A percentile compares a stretch with the other conserved stretches of the same genome.
These are phyloP conservation scores for Cyrtodaria siliqua DNA, from an alignment of 2,888 invertebrate genomes.

Conservation along the genomic window DNA sequence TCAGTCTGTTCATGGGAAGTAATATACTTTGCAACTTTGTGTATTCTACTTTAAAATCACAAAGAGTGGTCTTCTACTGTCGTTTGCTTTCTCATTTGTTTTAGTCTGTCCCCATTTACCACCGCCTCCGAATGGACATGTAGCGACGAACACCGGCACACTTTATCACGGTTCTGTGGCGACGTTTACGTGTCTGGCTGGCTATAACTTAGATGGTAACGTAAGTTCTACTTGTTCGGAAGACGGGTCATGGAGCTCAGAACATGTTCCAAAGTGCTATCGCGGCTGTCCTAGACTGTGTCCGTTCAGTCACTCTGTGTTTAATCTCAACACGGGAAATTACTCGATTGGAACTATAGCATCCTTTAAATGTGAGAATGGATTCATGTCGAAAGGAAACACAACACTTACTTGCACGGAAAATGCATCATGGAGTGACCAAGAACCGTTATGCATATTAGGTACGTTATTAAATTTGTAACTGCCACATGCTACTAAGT, in stretches of 20 bases:
- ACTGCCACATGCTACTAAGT: no score
- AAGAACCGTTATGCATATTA: slow-evolving; percentile 10
- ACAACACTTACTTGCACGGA: slow-evolving; percentile 1
- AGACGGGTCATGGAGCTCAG: slow-evolving; percentile 20
- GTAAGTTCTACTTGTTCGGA: slow-evolving; percentile 6
- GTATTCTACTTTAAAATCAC: background rate
- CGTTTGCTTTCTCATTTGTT: no score
- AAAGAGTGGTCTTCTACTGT: background rate
- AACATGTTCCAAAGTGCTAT: slow-evolving; percentile 6
- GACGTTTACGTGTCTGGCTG: slow-evolving; percentile 21
- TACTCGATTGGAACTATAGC: background rate
- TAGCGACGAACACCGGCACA: slow-evolving; percentile 18
- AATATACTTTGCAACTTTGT: no score
- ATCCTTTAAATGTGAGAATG: slow-evolving; percentile 6
- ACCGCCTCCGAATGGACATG: background rate
- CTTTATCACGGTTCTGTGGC: slow-evolving; percentile 28
- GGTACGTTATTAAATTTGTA: slow-evolving; percentile 3
- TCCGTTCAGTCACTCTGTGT: background rate
- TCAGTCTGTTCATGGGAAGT: no score
- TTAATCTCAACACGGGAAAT: background rate
- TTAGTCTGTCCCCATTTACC: slow-evolving; percentile 11
- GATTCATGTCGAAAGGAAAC: slow-evolving; percentile 9
- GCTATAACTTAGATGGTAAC: slow-evolving; percentile 26
- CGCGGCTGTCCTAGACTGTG: slow-evolving; percentile 6
- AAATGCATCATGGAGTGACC: background rate